A percentile compares a stretch with the other conserved stretches of the same genome.
These are phyloP conservation scores for Orius laevigatus DNA, from an alignment of 1,140 invertebrate species.

Conservation along the genomic window DNA sequence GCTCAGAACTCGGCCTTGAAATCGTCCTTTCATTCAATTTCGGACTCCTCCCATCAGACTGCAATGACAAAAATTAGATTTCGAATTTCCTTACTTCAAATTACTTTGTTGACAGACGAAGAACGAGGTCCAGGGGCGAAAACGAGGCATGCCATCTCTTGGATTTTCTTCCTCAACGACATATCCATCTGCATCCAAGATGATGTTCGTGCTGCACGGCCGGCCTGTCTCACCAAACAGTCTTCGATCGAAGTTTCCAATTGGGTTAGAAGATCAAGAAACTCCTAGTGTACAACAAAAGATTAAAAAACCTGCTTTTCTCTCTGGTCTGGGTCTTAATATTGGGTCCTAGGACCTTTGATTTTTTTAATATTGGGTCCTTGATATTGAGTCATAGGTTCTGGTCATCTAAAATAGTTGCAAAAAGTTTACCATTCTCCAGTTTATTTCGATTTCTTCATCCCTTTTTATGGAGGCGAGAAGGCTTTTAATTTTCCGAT, in stretches of 20 bases:
- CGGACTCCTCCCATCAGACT: background rate
- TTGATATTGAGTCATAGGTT: too few species aligned
- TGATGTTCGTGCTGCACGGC: conserved; percentile 39
- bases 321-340: too few species aligned
- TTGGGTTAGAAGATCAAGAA: conserved; percentile 30
- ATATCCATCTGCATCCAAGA: conserved; percentile 46
- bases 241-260: conserved; percentile 38
- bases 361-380: too few species aligned
- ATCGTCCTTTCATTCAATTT: background rate
- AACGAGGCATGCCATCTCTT: conserved; percentile 38
- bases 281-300: too few species aligned
- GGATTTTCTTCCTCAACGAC: conserved; percentile 37
- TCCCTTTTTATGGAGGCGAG: conserved; percentile 22
- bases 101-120: conserved; percentile 8
- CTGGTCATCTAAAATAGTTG: too few species aligned
- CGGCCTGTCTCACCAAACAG: conserved; percentile 40
- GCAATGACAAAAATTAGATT: background rate
- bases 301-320: too few species aligned
- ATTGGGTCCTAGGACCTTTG: too few species aligned
- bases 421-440: too few species aligned
- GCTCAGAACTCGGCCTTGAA: too few species aligned
- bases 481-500: conserved; percentile 34
- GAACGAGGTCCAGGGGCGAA: conserved; percentile 29
- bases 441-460: conserved; percentile 26
- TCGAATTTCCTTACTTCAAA: background rate